Conservation (phyloP, 2,113 vertebrate species). For the Siniperca chuatsi region DNA sequence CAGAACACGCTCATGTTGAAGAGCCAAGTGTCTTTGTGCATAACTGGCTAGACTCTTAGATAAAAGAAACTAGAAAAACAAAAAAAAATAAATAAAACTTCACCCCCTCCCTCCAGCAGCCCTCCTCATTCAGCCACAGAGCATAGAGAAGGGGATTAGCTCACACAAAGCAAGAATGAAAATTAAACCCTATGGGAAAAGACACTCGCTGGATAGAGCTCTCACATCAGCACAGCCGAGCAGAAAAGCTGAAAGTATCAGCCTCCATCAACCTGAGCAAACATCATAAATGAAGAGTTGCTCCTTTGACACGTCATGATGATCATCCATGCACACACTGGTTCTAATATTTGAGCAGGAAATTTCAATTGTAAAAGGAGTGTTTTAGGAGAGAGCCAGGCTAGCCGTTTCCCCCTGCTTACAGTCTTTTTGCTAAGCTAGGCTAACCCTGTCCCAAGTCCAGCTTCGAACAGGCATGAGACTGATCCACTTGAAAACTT, state of each 20-base stretch:
- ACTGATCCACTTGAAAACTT: neutral
- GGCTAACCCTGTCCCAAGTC: neutral
- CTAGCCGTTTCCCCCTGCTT: neutral
- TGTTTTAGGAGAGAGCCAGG: neutral
- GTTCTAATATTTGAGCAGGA: neutral
- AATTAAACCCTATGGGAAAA: constrained; percentile 60
- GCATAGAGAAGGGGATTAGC: constrained; percentile 73
- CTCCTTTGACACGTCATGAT: neutral
- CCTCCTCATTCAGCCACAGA: constrained; percentile 58
- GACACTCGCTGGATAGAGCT: constrained; percentile 39
- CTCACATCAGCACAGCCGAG: constrained; percentile 43
- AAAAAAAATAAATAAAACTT: neutral
- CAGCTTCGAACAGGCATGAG: neutral
- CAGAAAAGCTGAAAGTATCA: constrained; percentile 30
- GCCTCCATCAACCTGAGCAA: constrained; percentile 25
- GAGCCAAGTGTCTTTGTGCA: constrained; percentile 26
- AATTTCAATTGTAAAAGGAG: neutral
- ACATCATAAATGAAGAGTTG: neutral
- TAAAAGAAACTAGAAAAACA: neutral
- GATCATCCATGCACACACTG: neutral
- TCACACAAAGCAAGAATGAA: constrained; percentile 66
- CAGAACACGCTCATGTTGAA: neutral
- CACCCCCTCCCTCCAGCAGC: constrained; percentile 37
- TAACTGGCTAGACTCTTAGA: constrained; percentile 43
- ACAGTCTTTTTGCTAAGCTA: neutral